Base-by-base conservation (phyloP, 2,888 invertebrate species). In the Acrobasis suavella region DNA sequence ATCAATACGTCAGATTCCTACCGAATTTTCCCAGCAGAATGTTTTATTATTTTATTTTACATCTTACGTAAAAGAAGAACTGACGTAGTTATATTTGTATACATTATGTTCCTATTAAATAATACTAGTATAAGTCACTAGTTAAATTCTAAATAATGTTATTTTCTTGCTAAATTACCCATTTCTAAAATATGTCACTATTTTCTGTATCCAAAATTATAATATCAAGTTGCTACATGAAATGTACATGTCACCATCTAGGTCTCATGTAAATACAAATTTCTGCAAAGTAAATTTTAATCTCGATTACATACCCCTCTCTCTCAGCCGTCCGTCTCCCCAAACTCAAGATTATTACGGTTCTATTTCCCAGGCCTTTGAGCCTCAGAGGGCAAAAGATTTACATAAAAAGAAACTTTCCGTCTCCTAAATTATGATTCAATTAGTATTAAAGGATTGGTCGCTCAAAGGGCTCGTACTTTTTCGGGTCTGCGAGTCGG, bases 391-490 rank as follows among this genome's bases (percentile, higher is more conserved):
- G 79, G 82, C 77, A 83, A 88, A 88, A 89, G 86, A 89, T 91
- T 91, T 91, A 85, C 89, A 89, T 91, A 88, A 91, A 91, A 92
- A 90, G 89, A 90, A 91, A 91, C 85, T 90, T 89, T 85, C 81
- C 86, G 85, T 83, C 84, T 85, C 78, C 79, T 77, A 87, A 91
- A 92, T 91, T 91, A 92, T 91, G 89, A 91, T 92, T 91, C 91
- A 91, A 92, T 92, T 91, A 92, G 92, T 89, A 88, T 92, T 91
- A 91, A 89, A 87, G 91, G 89, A 89, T 90, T 89, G 90, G 84
- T 77, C 77, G 77, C 83, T 87, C 89, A 89, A 90, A 89, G 87
- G 89, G 83, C 72, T 77, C 75, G 84, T 83, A 87, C 79, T 89
- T 90, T 91, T 91, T 90, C 84, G 88, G 90, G 89, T 89, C 84